phyloP scores from a whole-genome alignment of 2,797 vertebrate species.

The Lycodopsis pacificus region DNA sequence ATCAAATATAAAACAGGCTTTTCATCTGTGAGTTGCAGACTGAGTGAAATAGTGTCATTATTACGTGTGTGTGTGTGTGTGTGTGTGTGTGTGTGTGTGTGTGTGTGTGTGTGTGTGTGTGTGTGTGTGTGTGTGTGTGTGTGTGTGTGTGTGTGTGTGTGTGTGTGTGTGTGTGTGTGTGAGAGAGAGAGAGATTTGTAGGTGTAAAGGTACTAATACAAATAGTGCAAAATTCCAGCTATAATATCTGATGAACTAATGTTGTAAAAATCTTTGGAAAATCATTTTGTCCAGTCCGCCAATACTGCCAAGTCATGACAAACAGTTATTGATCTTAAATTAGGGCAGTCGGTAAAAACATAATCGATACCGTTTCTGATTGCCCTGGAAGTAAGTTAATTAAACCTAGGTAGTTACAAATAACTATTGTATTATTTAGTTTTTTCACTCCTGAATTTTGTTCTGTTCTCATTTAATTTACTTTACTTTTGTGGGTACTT shows the following conservation, averaged over 20 bases:
- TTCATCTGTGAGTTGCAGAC: conserved; percentile 17
- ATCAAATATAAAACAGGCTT: conserved; percentile 40
- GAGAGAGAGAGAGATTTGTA: background rate
- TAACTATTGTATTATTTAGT: background rate
- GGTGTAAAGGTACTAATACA: background rate
- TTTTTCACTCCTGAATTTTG: background rate
- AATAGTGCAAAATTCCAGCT: background rate
- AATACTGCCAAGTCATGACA: background rate
- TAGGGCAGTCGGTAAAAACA: background rate
- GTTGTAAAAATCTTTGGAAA: background rate
- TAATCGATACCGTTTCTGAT: background rate
- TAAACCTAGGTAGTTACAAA: background rate
- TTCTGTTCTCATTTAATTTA: background rate
- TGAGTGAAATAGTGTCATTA: conserved; percentile 31
- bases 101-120: background rate
- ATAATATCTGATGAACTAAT: background rate
- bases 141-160: too few relatives aligned
- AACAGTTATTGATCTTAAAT: background rate
- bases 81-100: background rate
- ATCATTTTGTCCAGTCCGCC: background rate
- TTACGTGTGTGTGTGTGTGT: background rate
- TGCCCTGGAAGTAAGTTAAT: background rate
- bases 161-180: background rate
- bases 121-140: background rate
- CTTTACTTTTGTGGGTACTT: background rate